Percentiles rank a stretch among this genome's conserved stretches.
Conservation (phyloP, 2,888 invertebrate genomes). For the Drosophila yooni region DNA sequence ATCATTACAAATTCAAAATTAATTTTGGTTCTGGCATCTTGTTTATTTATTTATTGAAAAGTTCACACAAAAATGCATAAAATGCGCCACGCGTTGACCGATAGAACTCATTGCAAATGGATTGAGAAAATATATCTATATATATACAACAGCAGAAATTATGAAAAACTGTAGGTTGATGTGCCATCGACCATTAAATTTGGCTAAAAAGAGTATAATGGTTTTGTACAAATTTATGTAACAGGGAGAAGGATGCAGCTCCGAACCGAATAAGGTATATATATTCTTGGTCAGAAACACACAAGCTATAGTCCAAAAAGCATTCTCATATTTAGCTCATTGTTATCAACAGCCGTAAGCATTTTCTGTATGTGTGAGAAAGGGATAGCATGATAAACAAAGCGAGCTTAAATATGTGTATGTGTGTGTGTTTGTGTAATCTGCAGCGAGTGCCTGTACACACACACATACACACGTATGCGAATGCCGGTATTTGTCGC, state of each 20-base stretch:
- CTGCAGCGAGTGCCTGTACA: background rate
- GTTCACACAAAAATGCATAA: conserved; percentile 13
- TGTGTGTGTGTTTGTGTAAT: background rate
- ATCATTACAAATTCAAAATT: background rate
- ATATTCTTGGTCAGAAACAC: background rate
- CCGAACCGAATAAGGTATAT: background rate
- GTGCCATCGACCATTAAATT: conserved; percentile 1
- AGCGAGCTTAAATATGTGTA: background rate
- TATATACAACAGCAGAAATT: conserved; percentile 19
- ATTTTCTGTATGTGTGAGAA: background rate
- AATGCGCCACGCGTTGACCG: conserved; percentile 25
- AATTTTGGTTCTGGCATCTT: conserved; percentile 1
- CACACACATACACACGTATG: background rate
- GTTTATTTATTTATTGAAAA: conserved; percentile 36
- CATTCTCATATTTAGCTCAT: background rate
- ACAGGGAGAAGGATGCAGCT: background rate
- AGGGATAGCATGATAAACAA: background rate
- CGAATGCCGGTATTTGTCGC: background rate
- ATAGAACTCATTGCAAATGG: conserved; percentile 19
- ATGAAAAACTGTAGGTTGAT: conserved; percentile 33
- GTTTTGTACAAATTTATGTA: background rate
- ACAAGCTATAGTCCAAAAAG: background rate
- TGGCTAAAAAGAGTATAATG: background rate
- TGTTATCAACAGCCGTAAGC: background rate
- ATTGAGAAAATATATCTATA: conserved; percentile 10